These are phyloP conservation scores for Xanthorhoe designata DNA, from an alignment of 2,888 invertebrate species.

Conservation along the genomic window DNA sequence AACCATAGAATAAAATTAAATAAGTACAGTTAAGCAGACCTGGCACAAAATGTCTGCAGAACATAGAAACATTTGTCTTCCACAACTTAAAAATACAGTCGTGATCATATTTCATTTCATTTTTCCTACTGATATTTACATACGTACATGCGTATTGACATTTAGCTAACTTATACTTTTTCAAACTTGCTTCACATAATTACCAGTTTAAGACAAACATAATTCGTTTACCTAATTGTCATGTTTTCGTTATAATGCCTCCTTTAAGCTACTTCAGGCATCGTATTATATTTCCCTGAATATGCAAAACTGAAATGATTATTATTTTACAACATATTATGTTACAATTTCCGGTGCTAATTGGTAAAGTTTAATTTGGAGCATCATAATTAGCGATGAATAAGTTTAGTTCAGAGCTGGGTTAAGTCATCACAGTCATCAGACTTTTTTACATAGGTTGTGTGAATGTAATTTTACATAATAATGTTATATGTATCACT, in stretches of 20 bases:
- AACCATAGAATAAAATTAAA: too few species aligned
- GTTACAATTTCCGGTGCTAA: slow-evolving; percentile 8
- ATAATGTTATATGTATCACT: too few species aligned
- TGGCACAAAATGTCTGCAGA: too few species aligned
- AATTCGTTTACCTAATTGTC: slow-evolving; percentile 24
- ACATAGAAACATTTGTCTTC: too few species aligned
- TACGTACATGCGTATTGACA: too few species aligned
- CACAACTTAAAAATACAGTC: too few species aligned
- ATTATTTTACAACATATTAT: slow-evolving; percentile 6
- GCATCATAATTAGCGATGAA: neutral
- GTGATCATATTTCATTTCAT: too few species aligned
- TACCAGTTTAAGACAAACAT: slow-evolving; percentile 7
- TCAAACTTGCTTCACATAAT: neutral
- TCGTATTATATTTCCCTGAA: slow-evolving; percentile 35
- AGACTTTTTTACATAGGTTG: too few species aligned
- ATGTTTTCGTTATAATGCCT: slow-evolving; percentile 34
- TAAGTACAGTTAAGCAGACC: too few species aligned
- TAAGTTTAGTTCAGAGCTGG: neutral
- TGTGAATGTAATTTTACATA: too few species aligned
- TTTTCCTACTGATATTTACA: too few species aligned
- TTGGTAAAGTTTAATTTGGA: slow-evolving; percentile 6
- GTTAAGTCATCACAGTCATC: neutral
- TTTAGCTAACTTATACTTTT: too few species aligned
- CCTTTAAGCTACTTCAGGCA: slow-evolving; percentile 33
- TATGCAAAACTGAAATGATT: slow-evolving; percentile 25